Percentiles rank a stretch among this genome's conserved stretches.
Evolutionary conservation across 1,140 invertebrate species (phyloP).

Genomic region (Sinonovacula constricta): DNA sequence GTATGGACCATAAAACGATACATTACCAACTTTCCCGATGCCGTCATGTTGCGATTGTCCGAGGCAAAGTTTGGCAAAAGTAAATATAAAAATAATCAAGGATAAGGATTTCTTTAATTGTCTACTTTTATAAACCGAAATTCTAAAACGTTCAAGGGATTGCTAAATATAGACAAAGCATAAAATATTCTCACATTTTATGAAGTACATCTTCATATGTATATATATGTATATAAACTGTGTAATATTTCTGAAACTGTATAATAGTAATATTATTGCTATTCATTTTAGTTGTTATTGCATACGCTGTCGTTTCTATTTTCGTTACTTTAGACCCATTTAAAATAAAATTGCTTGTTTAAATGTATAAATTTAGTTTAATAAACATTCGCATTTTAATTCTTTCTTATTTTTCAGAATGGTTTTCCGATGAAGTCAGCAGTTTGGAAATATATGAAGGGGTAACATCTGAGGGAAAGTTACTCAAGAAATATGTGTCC

Average conservation of each 20-base stretch:
- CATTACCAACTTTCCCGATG: conserved; percentile 63
- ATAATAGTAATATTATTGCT: too few species aligned
- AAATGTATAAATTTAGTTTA: too few species aligned
- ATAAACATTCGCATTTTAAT: background rate
- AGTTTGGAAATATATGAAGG: conserved; percentile 70
- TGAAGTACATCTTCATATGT: too few species aligned
- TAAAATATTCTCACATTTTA: too few species aligned
- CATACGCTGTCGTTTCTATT: background rate
- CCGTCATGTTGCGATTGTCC: conserved; percentile 63
- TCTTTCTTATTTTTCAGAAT: conserved; percentile 56
- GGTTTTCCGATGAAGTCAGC: conserved; percentile 64
- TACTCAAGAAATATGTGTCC: conserved; percentile 60
- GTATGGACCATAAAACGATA: conserved; percentile 71
- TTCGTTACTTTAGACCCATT: background rate
- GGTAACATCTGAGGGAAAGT: conserved; percentile 59
- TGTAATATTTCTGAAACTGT: too few species aligned
- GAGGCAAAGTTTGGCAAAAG: conserved; percentile 70
- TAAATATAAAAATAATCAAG: too few species aligned
- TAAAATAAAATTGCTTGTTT: too few species aligned
- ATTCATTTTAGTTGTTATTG: background rate
- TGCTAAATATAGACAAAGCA: too few species aligned
- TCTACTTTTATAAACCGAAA: too few species aligned
- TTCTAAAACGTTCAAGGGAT: too few species aligned
- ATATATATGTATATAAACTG: too few species aligned
- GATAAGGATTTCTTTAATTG: too few species aligned